Conservation (phyloP, 2,888 invertebrate genomes). For the Pyralis farinalis region DNA sequence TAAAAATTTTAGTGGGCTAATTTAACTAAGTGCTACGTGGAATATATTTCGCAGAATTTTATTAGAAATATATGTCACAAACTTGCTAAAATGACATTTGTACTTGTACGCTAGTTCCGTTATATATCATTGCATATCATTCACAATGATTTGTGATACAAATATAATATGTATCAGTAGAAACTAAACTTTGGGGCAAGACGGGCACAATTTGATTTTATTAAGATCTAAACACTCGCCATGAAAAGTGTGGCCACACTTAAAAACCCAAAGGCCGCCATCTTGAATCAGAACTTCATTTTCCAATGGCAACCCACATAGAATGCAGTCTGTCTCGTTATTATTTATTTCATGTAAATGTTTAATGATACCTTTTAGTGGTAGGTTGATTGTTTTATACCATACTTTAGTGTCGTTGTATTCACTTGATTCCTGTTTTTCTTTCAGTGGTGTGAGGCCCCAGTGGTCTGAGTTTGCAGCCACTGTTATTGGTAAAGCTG, state of each 20-base stretch:
- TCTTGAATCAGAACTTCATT: constrained; percentile 81
- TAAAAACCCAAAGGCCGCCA: constrained; percentile 82
- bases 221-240: constrained; percentile 81
- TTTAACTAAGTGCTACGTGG: too few species aligned
- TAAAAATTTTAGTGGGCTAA: too few species aligned
- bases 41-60: too few species aligned
- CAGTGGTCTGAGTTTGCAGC: constrained; percentile 70
- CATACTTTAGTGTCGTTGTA: constrained; percentile 12
- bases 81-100: too few species aligned
- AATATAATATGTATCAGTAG: too few species aligned
- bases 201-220: constrained; percentile 70
- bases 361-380: constrained; percentile 41
- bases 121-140: too few species aligned
- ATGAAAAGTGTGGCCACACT: constrained; percentile 83
- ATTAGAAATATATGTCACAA: too few species aligned
- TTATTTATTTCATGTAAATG: constrained; percentile 40
- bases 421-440: constrained; percentile 20
- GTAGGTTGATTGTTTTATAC: constrained; percentile 25
- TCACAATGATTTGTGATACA: too few species aligned
- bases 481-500: constrained; percentile 59
- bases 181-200: constrained; percentile 45
- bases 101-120: too few species aligned
- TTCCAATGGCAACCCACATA: constrained; percentile 81
- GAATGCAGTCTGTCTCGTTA: constrained; percentile 59
- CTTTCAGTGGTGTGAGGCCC: constrained; percentile 61